Conservation (phyloP, 2,888 invertebrate genomes). For the Caenorhabditis panamensis region DNA sequence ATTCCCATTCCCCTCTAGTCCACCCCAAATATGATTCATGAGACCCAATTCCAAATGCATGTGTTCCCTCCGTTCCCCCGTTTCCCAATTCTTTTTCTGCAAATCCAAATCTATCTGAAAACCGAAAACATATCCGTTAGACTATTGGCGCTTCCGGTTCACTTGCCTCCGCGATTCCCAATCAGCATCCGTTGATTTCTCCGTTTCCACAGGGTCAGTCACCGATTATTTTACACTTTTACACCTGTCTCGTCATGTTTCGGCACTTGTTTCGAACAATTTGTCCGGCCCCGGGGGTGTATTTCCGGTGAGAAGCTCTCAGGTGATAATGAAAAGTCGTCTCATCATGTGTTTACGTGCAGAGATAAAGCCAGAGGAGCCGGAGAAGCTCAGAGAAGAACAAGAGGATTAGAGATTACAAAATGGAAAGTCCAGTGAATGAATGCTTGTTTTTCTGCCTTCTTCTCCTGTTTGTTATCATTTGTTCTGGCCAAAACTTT, state of each 20-base stretch:
- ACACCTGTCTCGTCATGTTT: conserved; percentile 1
- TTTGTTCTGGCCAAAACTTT: not conserved
- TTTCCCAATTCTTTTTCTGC: not conserved
- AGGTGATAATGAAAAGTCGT: conserved; percentile 4
- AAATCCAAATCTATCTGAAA: conserved; percentile 1
- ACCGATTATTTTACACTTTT: conserved; percentile 11
- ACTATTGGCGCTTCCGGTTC: not conserved
- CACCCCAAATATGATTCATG: conserved; percentile 22
- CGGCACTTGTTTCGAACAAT: conserved; percentile 5
- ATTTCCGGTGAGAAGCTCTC: conserved; percentile 22
- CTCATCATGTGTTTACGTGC: conserved; percentile 8
- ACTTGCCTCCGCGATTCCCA: not conserved
- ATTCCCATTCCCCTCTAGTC: conserved; percentile 4
- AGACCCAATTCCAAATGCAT: conserved; percentile 31
- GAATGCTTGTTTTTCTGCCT: not conserved
- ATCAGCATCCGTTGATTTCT: conserved; percentile 1
- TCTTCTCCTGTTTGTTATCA: not conserved
- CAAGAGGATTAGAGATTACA: conserved; percentile 12
- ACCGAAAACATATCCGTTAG: not conserved
- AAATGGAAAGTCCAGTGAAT: not conserved
- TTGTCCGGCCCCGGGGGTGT: not conserved
- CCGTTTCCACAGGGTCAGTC: not conserved
- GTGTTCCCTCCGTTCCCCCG: conserved; percentile 10
- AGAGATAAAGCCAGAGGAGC: not conserved
- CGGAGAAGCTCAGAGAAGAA: not conserved